Evolutionary conservation across 2,888 invertebrate species (phyloP), one percentile per base, ranked within the genome.

Genomic region (Andrena bucephala): DNA sequence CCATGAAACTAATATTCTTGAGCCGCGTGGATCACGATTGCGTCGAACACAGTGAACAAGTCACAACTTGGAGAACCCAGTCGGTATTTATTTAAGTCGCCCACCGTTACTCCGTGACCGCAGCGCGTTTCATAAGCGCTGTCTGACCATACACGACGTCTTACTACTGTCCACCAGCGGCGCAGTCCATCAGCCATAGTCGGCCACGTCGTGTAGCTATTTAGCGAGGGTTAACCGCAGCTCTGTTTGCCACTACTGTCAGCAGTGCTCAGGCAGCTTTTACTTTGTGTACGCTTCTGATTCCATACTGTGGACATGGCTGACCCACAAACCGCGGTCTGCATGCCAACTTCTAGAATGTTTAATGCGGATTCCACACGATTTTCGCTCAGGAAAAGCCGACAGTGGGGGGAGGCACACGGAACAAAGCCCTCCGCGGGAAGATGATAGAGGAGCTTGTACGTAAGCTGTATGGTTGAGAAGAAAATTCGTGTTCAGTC

Each of bases 201-300:
- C 73, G 62, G 66, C 48, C n/a, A 48, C 60, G 72, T n/a, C 78
- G 69, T 66, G 72, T 69, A 62, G 60, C 77, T 83, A 73, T 84
- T 83, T 80, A 84, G 80, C 76, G 62, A 74, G 67, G 74, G 71
- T 83, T 77, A 69, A 77, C 85, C 84, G 50, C 70, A 81, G 54
- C 50, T 73, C 84, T 84, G 81, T 81, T 79, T 81, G 84, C 66
- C 70, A 36, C 69, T 36, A 54, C 73, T 77, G 77, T 81, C 77
- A 74, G 69, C 73, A 60, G 67, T 72, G 60, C 66, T 70, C 72
- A 54, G 77, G 48, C 76, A 67, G 78, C 83, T 77, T 77, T 71
- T 84, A 84, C 83, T 74, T 70, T 83, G 72, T 83, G 77, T 78
- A 74, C 72, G 24, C 73, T 68, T 50, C 63, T 68, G 82, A 83